Percentiles rank a stretch among this genome's conserved stretches.
Evolutionary conservation across 2,797 vertebrate species (phyloP).

Genomic region (Iguana delicatissima): DNA sequence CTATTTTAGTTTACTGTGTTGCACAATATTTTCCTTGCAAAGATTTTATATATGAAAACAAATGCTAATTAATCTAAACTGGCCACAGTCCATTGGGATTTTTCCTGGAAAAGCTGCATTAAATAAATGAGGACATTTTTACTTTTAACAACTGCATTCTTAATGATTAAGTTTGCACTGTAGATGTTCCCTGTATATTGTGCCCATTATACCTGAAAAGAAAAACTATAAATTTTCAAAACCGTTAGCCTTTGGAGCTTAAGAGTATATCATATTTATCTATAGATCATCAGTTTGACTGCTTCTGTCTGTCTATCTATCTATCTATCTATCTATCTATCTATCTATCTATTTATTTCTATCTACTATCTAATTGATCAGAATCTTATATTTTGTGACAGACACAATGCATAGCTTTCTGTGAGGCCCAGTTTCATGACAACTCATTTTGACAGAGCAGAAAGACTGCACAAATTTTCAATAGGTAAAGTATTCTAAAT

Average conservation of each 20-base stretch:
- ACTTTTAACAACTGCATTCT: background rate
- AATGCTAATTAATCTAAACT: background rate
- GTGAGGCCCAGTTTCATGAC: constrained; percentile 56
- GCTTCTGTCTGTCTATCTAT: background rate
- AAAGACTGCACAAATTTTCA: constrained; percentile 44
- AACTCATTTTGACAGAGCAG: constrained; percentile 31
- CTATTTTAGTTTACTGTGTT: background rate
- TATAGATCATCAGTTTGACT: background rate
- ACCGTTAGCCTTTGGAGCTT: background rate
- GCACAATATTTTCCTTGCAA: background rate
- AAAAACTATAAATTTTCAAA: background rate
- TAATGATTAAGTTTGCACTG: background rate
- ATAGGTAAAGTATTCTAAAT: constrained; percentile 22
- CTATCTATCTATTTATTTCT: background rate
- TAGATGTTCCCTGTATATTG: background rate
- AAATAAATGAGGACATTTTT: background rate
- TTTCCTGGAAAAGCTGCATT: background rate
- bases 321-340: background rate
- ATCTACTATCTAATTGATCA: background rate
- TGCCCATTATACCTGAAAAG: constrained; percentile 1
- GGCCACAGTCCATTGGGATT: background rate
- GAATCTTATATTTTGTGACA: background rate
- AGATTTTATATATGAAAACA: background rate
- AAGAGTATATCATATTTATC: background rate
- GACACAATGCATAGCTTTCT: background rate